Percentiles rank a stretch among this genome's conserved stretches.
These are phyloP conservation scores for Danio albolineatus DNA, from an alignment of 2,797 vertebrate genomes.

Conservation along the genomic window DNA sequence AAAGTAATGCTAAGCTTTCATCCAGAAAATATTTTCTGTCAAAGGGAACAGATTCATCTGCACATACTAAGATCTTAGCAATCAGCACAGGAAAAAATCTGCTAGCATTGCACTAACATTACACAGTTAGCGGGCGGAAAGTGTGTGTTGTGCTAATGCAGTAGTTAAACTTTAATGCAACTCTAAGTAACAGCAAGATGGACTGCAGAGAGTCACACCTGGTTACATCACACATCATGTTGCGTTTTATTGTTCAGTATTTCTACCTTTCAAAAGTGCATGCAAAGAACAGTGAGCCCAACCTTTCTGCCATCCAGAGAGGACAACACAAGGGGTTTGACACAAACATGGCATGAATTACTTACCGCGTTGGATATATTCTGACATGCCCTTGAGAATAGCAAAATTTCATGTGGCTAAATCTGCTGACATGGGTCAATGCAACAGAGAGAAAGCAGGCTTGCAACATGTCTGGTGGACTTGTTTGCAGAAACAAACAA, in stretches of 20 bases:
- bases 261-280: not conserved
- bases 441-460: not conserved
- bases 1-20: not conserved
- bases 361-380: slow-evolving; percentile 37
- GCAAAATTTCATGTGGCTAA: slow-evolving; percentile 36
- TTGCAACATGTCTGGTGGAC: slow-evolving; percentile 31
- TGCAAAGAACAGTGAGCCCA: slow-evolving; percentile 15
- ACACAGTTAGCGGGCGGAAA: not conserved
- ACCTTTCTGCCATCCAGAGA: slow-evolving; percentile 10
- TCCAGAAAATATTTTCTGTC: not conserved
- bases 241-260: slow-evolving; percentile 11
- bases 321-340: slow-evolving; percentile 27
- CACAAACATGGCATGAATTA: slow-evolving; percentile 49
- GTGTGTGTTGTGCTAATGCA: slow-evolving; percentile 24
- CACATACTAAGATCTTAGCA: slow-evolving; percentile 8
- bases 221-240: slow-evolving; percentile 26
- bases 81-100: not conserved
- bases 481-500: not conserved
- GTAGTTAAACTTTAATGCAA: slow-evolving; percentile 39
- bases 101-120: slow-evolving; percentile 2
- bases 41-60: not conserved
- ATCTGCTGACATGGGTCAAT: slow-evolving; percentile 35
- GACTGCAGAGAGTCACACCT: not conserved
- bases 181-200: slow-evolving; percentile 36
- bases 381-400: slow-evolving; percentile 47